These are phyloP conservation scores for Arrhopalites spinosus DNA, from an alignment of 2,888 invertebrate species.

Conservation along the genomic window DNA sequence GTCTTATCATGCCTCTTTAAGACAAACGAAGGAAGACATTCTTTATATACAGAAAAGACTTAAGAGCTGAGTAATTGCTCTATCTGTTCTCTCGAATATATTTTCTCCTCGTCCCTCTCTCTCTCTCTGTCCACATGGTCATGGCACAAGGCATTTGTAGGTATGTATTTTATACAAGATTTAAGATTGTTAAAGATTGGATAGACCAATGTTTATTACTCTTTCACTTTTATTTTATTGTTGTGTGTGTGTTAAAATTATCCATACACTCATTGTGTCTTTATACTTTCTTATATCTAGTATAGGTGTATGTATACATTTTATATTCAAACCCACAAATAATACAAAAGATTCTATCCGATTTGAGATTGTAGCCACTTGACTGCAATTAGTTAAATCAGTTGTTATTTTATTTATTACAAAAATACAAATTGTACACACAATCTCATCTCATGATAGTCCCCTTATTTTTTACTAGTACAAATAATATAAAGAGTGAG, in stretches of 20 bases:
- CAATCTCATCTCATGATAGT: too few species aligned
- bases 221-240: conserved; percentile 28
- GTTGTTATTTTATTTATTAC: background rate
- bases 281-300: background rate
- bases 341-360: background rate
- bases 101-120: conserved; percentile 9
- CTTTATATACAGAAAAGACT: conserved; percentile 24
- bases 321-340: too few species aligned
- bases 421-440: too few species aligned
- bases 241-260: conserved; percentile 17
- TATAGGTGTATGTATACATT: background rate
- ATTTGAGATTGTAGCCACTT: background rate
- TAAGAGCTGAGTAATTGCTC: conserved; percentile 34
- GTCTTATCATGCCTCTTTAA: conserved; percentile 25
- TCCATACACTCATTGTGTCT: conserved; percentile 6
- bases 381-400: conserved; percentile 14
- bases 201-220: conserved; percentile 19
- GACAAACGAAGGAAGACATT: conserved; percentile 19
- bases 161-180: background rate
- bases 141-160: background rate
- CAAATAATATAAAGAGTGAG: too few species aligned
- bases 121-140: background rate
- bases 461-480: too few species aligned
- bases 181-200: background rate
- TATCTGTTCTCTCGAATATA: background rate